Conservation (phyloP, 1,140 invertebrate genomes). For the Neodiprion lecontei region DNA sequence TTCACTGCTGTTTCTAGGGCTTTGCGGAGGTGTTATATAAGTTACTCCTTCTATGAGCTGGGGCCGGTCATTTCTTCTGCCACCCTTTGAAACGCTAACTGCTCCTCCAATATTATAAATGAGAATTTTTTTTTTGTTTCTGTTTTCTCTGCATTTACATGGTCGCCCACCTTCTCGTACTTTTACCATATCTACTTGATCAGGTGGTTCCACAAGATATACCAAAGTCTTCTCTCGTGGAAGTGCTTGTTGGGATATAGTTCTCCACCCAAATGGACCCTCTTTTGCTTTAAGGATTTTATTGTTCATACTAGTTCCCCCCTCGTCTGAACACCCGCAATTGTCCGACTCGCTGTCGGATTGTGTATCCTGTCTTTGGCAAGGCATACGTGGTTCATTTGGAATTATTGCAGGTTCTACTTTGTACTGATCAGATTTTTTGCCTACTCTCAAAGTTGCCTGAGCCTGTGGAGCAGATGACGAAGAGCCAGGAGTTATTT, state of each 20-base stretch:
- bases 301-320: background rate
- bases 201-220: constrained; percentile 37
- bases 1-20: constrained; percentile 43
- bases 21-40: constrained; percentile 42
- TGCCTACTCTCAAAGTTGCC: too few relatives aligned
- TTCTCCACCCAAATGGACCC: constrained; percentile 38
- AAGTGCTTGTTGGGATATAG: constrained; percentile 37
- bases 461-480: too few relatives aligned
- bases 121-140: constrained; percentile 41
- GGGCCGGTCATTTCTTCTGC: constrained; percentile 11
- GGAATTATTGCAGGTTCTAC: background rate
- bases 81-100: constrained; percentile 12
- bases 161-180: constrained; percentile 36
- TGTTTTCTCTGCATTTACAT: constrained; percentile 46
- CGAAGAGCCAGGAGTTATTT: too few relatives aligned
- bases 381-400: background rate
- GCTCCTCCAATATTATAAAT: constrained; percentile 34
- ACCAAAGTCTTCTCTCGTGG: constrained; percentile 39
- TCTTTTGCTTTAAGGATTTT: constrained; percentile 14
- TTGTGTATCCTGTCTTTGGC: background rate
- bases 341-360: constrained; percentile 9
- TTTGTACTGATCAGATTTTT: background rate
- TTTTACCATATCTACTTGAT: constrained; percentile 34
- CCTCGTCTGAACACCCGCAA: background rate
- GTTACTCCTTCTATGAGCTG: constrained; percentile 39